phyloP scores from a whole-genome alignment of 2,113 vertebrate species.

The Mugil cephalus region DNA sequence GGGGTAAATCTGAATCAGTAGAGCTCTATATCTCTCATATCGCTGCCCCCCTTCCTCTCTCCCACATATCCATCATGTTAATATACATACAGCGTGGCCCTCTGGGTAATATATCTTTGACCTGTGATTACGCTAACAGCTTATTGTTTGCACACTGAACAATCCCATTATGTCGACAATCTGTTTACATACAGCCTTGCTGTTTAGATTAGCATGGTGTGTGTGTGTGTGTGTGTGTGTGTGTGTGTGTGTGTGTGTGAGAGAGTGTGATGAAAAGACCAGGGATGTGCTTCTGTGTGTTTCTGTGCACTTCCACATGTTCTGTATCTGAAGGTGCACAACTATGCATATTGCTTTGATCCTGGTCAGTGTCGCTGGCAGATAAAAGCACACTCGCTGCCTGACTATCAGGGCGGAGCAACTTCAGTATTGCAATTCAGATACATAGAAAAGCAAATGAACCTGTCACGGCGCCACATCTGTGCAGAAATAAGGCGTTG shows the following conservation, averaged over 20 bases:
- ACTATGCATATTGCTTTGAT: constrained; percentile 28
- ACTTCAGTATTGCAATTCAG: not conserved
- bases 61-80: constrained; percentile 82
- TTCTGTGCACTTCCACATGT: constrained; percentile 30
- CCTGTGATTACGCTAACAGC: constrained; percentile 85
- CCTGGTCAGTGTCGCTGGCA: constrained; percentile 40
- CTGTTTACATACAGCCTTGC: constrained; percentile 81
- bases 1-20: constrained; percentile 80
- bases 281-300: constrained; percentile 32
- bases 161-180: constrained; percentile 84
- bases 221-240: constrained; percentile 3
- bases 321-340: constrained; percentile 17
- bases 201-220: constrained; percentile 77
- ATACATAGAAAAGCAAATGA: constrained; percentile 36
- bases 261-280: constrained; percentile 17
- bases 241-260: not conserved
- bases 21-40: constrained; percentile 67
- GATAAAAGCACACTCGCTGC: constrained; percentile 17
- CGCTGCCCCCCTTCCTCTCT: constrained; percentile 64
- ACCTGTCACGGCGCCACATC: constrained; percentile 37
- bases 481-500: constrained; percentile 42
- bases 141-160: constrained; percentile 85
- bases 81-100: constrained; percentile 77
- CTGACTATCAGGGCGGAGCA: constrained; percentile 22
- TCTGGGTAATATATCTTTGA: constrained; percentile 81